Conservation (phyloP, 2,888 invertebrate species). For the Ophioninae sp. region DNA sequence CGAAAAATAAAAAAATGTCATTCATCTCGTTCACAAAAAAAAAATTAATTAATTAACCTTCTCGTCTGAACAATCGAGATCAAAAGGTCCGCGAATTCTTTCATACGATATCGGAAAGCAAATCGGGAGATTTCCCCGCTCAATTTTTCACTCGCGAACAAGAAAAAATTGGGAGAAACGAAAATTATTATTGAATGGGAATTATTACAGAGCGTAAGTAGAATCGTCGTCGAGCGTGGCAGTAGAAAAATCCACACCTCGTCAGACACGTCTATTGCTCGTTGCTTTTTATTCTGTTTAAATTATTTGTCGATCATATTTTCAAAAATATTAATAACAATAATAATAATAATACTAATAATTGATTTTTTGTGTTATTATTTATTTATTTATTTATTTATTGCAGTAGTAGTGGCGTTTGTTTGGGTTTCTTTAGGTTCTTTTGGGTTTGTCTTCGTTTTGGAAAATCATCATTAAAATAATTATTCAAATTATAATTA, state of each 20-base stretch:
- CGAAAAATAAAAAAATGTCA: not conserved
- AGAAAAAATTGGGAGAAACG: not conserved
- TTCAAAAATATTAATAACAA: conserved; percentile 6
- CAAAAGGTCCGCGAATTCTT: conserved; percentile 28
- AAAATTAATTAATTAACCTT: not conserved
- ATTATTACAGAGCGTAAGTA: not conserved
- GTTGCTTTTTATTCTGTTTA: conserved; percentile 3
- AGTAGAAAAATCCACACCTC: conserved; percentile 23
- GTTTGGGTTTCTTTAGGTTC: too few relatives aligned
- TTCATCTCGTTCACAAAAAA: not conserved
- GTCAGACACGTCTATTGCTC: conserved; percentile 8
- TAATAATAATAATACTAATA: not conserved
- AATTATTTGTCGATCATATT: conserved; percentile 18
- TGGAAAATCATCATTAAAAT: too few relatives aligned
- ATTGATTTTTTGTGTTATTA: not conserved
- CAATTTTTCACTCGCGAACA: conserved; percentile 21
- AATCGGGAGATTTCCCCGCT: not conserved
- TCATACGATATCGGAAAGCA: too few relatives aligned
- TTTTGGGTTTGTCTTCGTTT: too few relatives aligned
- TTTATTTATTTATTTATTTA: too few relatives aligned
- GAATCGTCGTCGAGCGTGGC: conserved; percentile 4
- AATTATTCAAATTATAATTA: too few relatives aligned
- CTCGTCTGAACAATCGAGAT: conserved; percentile 1
- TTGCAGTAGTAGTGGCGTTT: too few relatives aligned
- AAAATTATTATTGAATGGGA: not conserved